Conservation (phyloP, 1,140 invertebrate genomes). For the Triops longicaudatus region DNA sequence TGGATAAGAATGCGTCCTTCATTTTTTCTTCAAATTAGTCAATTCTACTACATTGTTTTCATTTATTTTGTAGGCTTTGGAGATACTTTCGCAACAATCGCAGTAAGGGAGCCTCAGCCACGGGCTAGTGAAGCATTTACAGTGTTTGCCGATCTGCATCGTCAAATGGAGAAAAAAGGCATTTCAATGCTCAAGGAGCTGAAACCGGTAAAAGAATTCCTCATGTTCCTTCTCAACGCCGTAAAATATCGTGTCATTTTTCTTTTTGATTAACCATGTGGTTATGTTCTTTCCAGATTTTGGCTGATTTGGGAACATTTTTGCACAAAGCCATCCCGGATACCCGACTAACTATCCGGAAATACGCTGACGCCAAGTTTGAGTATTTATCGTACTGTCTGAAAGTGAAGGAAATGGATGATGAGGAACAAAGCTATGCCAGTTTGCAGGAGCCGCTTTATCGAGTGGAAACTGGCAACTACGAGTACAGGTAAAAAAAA, state of each 20-base stretch:
- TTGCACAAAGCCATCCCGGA: constrained; percentile 96
- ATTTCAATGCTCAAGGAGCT: constrained; percentile 81
- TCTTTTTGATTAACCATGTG: background rate
- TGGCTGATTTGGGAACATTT: constrained; percentile 90
- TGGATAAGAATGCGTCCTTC: no score
- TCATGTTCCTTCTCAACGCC: background rate
- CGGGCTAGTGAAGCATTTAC: constrained; percentile 91
- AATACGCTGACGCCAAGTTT: constrained; percentile 96
- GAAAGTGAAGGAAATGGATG: constrained; percentile 97
- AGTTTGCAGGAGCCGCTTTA: constrained; percentile 94
- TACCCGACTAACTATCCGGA: constrained; percentile 91
- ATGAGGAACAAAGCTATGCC: constrained; percentile 91
- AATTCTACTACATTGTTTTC: constrained; percentile 27
- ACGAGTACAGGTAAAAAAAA: constrained; percentile 75
- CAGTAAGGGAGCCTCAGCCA: constrained; percentile 89
- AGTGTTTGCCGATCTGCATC: constrained; percentile 88
- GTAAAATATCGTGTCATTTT: background rate
- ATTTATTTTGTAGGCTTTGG: constrained; percentile 71
- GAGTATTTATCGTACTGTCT: constrained; percentile 97
- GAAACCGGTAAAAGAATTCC: constrained; percentile 63
- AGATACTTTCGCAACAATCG: constrained; percentile 87
- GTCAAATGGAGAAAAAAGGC: constrained; percentile 84
- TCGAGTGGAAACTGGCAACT: constrained; percentile 96
- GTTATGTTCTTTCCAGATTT: constrained; percentile 51
- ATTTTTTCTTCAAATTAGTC: no score